Conservation (phyloP, 2,888 invertebrate species). For the Nebria salina region DNA sequence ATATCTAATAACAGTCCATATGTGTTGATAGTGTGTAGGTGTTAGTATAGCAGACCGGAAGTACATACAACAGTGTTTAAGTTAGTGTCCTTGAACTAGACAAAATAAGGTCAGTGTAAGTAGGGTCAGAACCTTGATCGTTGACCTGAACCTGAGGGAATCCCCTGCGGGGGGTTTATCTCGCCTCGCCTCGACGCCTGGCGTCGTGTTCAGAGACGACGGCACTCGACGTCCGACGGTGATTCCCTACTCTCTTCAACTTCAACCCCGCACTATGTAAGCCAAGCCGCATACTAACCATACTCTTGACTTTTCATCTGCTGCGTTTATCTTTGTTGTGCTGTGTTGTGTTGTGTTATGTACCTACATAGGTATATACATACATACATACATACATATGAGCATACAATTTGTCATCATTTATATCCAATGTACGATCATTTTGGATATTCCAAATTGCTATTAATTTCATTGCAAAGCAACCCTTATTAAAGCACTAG, state of each 20-base stretch:
- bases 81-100: constrained; percentile 16
- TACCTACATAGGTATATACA: no score
- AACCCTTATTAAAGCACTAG: background rate
- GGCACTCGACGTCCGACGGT: constrained; percentile 11
- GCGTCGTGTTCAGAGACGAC: constrained; percentile 9
- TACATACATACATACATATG: no score
- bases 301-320: background rate
- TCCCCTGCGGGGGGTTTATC: constrained; percentile 54
- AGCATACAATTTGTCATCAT: no score
- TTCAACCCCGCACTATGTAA: background rate
- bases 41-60: no score
- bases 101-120: constrained; percentile 11
- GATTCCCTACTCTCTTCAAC: background rate
- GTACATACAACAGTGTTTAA: background rate
- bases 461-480: background rate
- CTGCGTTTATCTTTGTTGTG: background rate
- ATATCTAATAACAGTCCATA: no score
- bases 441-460: background rate
- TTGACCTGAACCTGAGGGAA: constrained; percentile 61
- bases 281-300: background rate
- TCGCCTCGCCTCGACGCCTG: background rate
- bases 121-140: constrained; percentile 60
- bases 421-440: no score
- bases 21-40: no score
- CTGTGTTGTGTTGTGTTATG: no score